Evolutionary conservation across 1,140 invertebrate species (phyloP).

Genomic region (Bombus huntii): DNA sequence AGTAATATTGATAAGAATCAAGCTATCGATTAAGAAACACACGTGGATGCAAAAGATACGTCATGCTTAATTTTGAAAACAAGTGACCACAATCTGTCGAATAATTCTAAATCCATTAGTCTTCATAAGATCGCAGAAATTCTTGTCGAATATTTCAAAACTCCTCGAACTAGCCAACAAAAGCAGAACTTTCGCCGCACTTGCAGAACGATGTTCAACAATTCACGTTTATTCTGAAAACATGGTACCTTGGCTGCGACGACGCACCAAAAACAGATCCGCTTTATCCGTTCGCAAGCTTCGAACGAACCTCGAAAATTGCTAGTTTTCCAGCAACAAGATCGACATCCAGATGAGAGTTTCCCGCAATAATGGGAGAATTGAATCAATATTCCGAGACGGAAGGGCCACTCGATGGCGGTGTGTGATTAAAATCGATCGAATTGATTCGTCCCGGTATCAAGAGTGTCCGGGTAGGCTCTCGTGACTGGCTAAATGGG

Average conservation of each 20-base stretch:
- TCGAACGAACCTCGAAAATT: neutral
- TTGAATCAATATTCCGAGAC: constrained; percentile 20
- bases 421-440: constrained; percentile 40
- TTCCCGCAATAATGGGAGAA: neutral
- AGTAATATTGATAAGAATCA: too few relatives aligned
- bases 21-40: too few relatives aligned
- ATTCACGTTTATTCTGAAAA: neutral
- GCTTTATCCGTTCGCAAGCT: neutral
- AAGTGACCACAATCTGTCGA: too few relatives aligned
- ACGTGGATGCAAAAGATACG: too few relatives aligned
- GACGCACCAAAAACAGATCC: neutral
- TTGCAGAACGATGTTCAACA: neutral
- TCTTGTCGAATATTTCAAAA: too few relatives aligned
- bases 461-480: constrained; percentile 37
- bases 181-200: too few relatives aligned
- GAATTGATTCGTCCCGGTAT: constrained; percentile 44
- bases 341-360: neutral
- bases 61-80: too few relatives aligned
- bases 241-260: neutral
- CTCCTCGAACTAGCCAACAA: too few relatives aligned
- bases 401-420: neutral
- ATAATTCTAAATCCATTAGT: too few relatives aligned
- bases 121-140: too few relatives aligned
- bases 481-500: constrained; percentile 48
- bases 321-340: neutral